phyloP scores from a whole-genome alignment of 2,797 vertebrate species.

The Anguilla marmorata region DNA sequence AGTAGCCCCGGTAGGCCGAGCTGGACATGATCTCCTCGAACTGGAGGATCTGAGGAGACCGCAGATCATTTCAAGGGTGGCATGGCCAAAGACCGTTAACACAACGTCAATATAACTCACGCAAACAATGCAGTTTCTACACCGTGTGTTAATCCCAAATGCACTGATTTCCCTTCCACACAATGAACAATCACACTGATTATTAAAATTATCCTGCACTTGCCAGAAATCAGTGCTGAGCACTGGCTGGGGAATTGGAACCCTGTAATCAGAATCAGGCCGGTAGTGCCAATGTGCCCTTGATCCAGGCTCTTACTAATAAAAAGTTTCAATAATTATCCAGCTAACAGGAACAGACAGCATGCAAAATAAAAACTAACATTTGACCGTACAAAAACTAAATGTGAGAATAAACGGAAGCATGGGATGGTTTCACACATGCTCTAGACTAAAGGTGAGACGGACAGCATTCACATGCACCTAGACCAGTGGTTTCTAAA shows the following conservation, averaged over 20 bases:
- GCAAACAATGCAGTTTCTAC: not conserved
- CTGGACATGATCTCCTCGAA: conserved; percentile 93
- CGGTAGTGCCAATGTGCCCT: not conserved
- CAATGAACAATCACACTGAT: not conserved
- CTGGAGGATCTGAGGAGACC: conserved; percentile 83
- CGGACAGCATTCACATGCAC: not conserved
- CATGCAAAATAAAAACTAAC: not conserved
- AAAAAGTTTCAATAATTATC: not conserved
- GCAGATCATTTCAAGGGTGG: not conserved
- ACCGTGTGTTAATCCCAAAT: not conserved
- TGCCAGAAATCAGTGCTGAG: not conserved
- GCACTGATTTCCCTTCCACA: not conserved
- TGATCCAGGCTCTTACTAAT: not conserved
- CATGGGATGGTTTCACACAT: not conserved
- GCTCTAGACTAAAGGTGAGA: not conserved
- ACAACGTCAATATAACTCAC: not conserved
- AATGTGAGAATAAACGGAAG: not conserved
- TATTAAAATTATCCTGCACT: not conserved
- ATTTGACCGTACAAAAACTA: not conserved
- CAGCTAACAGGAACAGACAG: not conserved
- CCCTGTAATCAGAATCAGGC: not conserved
- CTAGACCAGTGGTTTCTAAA: no score
- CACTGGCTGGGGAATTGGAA: not conserved
- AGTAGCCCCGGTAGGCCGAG: conserved; percentile 83
- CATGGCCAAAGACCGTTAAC: not conserved